Evolutionary conservation across 2,888 invertebrate species (phyloP).

Genomic region (Brenthis ino): DNA sequence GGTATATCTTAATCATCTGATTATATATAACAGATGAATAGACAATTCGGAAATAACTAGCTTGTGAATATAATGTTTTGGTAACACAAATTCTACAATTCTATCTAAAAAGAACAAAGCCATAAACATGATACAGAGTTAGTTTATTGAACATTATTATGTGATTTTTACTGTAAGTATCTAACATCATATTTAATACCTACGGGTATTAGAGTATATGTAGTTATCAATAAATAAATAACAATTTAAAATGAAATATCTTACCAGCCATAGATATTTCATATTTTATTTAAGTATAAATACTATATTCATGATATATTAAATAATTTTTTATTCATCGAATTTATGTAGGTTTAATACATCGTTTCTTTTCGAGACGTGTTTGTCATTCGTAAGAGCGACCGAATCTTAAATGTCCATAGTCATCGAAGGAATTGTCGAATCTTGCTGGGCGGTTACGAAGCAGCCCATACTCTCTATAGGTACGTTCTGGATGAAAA

Average conservation of each 20-base stretch:
- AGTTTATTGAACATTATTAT: too few relatives aligned
- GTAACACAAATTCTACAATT: too few relatives aligned
- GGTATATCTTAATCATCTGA: too few relatives aligned
- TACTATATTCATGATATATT: slow-evolving; percentile 3
- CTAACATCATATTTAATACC: background rate
- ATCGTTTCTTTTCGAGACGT: slow-evolving; percentile 32
- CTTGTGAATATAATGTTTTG: too few relatives aligned
- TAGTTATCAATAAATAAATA: slow-evolving; percentile 37
- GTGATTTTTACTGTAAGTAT: too few relatives aligned
- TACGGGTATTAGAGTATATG: background rate
- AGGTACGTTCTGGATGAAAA: slow-evolving; percentile 57
- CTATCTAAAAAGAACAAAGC: too few relatives aligned
- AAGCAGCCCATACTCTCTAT: slow-evolving; percentile 84
- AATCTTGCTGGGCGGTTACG: slow-evolving; percentile 61
- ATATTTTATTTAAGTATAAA: slow-evolving; percentile 5
- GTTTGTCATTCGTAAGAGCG: slow-evolving; percentile 78
- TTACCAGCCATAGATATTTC: slow-evolving; percentile 64
- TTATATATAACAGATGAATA: too few relatives aligned
- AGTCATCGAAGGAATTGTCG: slow-evolving; percentile 87
- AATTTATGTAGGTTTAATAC: slow-evolving; percentile 30
- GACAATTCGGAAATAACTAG: too few relatives aligned
- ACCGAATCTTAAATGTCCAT: slow-evolving; percentile 89
- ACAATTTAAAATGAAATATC: slow-evolving; percentile 48
- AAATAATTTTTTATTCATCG: slow-evolving; percentile 15
- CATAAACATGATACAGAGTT: too few relatives aligned